Evolutionary conservation across 2,797 vertebrate species (phyloP).

Genomic region (Acanthurus leucopareius): DNA sequence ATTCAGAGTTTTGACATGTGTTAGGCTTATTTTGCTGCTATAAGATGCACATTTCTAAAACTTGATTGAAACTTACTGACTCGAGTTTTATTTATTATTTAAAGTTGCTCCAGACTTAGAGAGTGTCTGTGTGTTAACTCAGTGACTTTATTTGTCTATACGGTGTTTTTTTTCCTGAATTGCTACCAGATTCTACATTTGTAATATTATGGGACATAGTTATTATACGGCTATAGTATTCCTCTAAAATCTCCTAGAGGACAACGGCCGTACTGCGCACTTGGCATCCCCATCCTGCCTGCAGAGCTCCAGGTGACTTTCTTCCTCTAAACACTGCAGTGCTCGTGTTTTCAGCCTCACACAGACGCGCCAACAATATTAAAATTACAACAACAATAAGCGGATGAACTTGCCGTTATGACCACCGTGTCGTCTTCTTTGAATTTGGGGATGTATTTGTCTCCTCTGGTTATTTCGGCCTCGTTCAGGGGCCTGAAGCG

Average conservation of each 20-base stretch:
- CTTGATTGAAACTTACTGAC: no score
- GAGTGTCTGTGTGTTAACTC: no score
- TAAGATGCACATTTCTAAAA: no score
- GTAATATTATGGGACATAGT: no score
- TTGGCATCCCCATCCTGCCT: conserved; percentile 28
- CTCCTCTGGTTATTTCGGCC: conserved; percentile 91
- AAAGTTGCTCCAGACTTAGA: no score
- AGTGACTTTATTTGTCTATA: no score
- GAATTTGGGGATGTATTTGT: conserved; percentile 96
- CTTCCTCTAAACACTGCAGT: conserved; percentile 30
- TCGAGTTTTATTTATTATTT: no score
- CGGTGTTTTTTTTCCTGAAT: no score
- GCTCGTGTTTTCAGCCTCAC: conserved; percentile 9
- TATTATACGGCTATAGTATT: not conserved
- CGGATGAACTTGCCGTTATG: conserved; percentile 87
- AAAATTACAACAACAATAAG: not conserved
- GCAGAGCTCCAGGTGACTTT: conserved; percentile 50
- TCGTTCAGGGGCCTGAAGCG: conserved; percentile 95
- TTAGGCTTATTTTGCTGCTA: no score
- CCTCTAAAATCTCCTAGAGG: not conserved
- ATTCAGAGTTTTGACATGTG: no score
- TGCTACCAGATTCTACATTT: no score
- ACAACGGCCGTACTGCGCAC: conserved; percentile 34
- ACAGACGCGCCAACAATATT: not conserved
- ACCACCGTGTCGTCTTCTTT: conserved; percentile 95